Evolutionary conservation across 2,113 vertebrate genomes (phyloP), one percentile per base, ranked within the genome.

Genomic region (Strigops habroptila): DNA sequence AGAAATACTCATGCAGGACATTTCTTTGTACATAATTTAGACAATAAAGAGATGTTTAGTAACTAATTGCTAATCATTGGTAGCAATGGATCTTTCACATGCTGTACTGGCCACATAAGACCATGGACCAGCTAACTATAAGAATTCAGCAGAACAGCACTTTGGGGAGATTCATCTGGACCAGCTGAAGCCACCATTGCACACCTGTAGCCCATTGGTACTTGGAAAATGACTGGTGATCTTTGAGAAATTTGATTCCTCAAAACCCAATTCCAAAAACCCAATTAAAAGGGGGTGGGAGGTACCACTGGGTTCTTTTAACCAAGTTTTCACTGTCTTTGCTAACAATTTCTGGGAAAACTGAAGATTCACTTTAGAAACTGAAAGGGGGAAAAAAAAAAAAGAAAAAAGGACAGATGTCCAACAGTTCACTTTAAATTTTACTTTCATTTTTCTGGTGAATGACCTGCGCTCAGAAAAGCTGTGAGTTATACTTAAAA

Each of bases 361-460:
- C 41, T 84, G 18, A 59, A 94, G 59, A 91, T 86, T 91, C 64
- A 92, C 88, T 90, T 96, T 86, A 79, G 71, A 94, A 95, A 88
- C 25, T 63, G 69, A 95, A 96, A 88, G 87, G 16, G 13, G 4
- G 21, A n/a, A n/a, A n/a, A 57, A 71, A 90, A 94, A 91, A 83
- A 93, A 44, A 60, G 7, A 25, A 70, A 92, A 95, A 88, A 90
- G 93, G 41, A 23, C 12, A 89, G 70, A 27, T 77, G 68, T 48
- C 69, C 7, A 33, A 67, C n/a, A 81, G 31, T 44, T 49, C 64
- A 25, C 78, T 83, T 65, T 64, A 95, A 94, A 96, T 63, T 12
- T 93, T 57, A 96, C 74, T 62, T 76, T 75, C 18, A 76, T 85
- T 60, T 94, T 91, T 78, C 24, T 21, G 5, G 59, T 86, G 49